A percentile compares a stretch with the other conserved stretches of the same genome.
phyloP scores from a whole-genome alignment of 1,140 invertebrate species.

The Dolichoris vasculosae region DNA sequence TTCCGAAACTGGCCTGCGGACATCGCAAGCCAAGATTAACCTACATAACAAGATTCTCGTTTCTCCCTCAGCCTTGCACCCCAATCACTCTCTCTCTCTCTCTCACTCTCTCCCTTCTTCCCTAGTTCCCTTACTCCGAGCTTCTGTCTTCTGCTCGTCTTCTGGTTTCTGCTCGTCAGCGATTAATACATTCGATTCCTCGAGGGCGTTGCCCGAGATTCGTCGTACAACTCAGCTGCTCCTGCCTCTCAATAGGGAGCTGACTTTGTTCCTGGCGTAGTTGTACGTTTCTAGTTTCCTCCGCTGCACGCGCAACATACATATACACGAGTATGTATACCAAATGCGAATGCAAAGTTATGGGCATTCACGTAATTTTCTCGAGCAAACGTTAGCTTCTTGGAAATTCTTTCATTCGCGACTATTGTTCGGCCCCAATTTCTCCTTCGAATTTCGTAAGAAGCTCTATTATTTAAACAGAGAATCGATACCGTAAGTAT shows the following conservation, averaged over 20 bases:
- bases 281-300: background rate
- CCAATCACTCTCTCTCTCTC: background rate
- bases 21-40: constrained; percentile 25
- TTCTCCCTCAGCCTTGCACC: background rate
- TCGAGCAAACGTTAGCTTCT: background rate
- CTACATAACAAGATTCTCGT: constrained; percentile 17
- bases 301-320: background rate
- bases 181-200: constrained; percentile 49
- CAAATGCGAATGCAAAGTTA: background rate
- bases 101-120: background rate
- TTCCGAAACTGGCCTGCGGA: constrained; percentile 12
- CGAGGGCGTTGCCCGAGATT: constrained; percentile 27
- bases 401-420: constrained; percentile 5
- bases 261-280: background rate
- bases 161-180: constrained; percentile 6
- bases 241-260: background rate
- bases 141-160: constrained; percentile 1
- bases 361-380: background rate
- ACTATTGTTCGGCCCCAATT: constrained; percentile 2
- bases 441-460: background rate
- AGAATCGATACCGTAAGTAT: background rate
- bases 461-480: background rate
- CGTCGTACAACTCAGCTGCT: background rate
- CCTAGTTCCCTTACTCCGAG: background rate
- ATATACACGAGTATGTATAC: background rate